Evolutionary conservation across 30 jellyfish, hydroid and myxozoan genomes (phyloP).

Genomic region (Clytia hemisphaerica): DNA sequence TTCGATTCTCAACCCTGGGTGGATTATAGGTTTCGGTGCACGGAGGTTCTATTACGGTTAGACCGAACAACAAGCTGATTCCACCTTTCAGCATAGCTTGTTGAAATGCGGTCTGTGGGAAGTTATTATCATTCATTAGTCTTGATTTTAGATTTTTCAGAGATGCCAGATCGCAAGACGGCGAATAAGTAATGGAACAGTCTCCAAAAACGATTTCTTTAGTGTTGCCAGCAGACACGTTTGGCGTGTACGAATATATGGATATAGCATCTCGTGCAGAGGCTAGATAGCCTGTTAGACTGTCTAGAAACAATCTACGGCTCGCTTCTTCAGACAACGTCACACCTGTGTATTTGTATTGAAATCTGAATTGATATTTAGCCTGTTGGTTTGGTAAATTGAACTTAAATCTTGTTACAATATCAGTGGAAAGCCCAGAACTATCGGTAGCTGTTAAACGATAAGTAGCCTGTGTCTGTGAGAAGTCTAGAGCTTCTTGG

Average conservation of each 20-base stretch:
- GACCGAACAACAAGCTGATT: constrained; percentile 18
- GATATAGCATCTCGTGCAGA: no score
- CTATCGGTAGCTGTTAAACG: constrained; percentile 53
- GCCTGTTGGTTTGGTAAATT: constrained; percentile 27
- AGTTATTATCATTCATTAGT: not conserved
- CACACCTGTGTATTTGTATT: not conserved
- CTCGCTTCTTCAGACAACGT: no score
- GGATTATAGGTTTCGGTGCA: constrained; percentile 34
- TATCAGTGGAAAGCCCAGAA: constrained; percentile 33
- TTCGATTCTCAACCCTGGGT: constrained; percentile 40
- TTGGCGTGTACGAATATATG: no score
- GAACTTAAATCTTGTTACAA: not conserved
- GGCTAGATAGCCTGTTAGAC: no score
- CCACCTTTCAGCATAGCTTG: constrained; percentile 6
- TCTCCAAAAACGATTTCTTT: not conserved
- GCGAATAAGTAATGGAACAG: constrained; percentile 18
- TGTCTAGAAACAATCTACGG: no score
- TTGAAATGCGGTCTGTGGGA: constrained; percentile 3
- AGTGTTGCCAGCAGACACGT: not conserved
- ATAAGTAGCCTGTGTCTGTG: not conserved
- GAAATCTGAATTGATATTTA: constrained; percentile 20
- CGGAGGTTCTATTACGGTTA: not conserved
- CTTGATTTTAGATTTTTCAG: not conserved
- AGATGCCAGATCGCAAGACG: constrained; percentile 35
- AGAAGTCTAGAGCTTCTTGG: constrained; percentile 19